Evolutionary conservation across 2,113 vertebrate species (phyloP), one percentile per base, ranked within the genome.

Genomic region (Tachysurus fulvidraco): DNA sequence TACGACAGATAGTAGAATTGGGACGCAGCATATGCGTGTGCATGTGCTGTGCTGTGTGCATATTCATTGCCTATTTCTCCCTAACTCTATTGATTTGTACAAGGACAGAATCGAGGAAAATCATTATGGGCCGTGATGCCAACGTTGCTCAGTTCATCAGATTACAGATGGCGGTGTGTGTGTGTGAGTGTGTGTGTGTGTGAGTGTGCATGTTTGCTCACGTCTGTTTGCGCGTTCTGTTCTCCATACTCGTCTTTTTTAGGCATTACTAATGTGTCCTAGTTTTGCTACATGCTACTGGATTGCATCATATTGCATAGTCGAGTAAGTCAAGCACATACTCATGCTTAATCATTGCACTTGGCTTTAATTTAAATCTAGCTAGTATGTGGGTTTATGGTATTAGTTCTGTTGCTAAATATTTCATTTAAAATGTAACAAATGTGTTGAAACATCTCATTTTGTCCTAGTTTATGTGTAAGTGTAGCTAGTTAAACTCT

Each of bases 111-210:
- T 83, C 80, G 65, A 86, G 80, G 82, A 67, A 88, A 85, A 78
- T 74, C 87, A 86, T 86, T 88, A 85, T 71, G 84, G 60, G 52
- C 81, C 74, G 73, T 73, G 84, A 83, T 88, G 79, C 85, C 85
- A 77, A 69, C 84, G 85, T 67, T 77, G 60, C 80, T 83, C 60
- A 69, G 79, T 85, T 88, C 88, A 83, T 83, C 73, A 83, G 62
- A 86, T 88, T 86, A 86, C 71, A 88, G 73, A 86, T 59, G 54
- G 41, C 69, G 65, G 69, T 71, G 69, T 71, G 69, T 41, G 73
- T 50, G 73, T 50, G 74, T 73, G 23, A 19, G 62, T 81, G 87
- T 55, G 64, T 84, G 83, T 81, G 77, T 59, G 55, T 55, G 67
- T 17, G 17, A 7, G 69, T n/a, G 13, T 55, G 69, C 7, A 9